phyloP scores from a whole-genome alignment of 37 sponge, comb jelly and placozoan genomes.

The Amphimedon queenslandica region DNA sequence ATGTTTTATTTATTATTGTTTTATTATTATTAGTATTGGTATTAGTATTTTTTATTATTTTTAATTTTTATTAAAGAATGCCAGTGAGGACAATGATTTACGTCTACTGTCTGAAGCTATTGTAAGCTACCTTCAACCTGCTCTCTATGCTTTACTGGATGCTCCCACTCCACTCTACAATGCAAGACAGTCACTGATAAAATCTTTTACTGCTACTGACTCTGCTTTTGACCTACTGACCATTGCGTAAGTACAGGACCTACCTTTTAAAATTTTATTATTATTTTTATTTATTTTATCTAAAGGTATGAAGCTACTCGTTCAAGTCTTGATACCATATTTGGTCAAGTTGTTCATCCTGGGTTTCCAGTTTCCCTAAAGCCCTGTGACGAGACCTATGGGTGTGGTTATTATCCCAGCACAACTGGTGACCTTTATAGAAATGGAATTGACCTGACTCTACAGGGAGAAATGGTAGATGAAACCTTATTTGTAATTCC shows the following conservation, averaged over 20 bases:
- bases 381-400: slow-evolving; percentile 43
- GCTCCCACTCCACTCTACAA: slow-evolving; percentile 9
- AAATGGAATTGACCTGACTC: slow-evolving; percentile 53
- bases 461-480: too few relatives aligned
- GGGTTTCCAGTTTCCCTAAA: slow-evolving; percentile 50
- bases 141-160: slow-evolving; percentile 11
- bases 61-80: too few relatives aligned
- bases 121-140: slow-evolving; percentile 12
- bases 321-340: slow-evolving; percentile 47
- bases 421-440: slow-evolving; percentile 36
- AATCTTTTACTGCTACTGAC: slow-evolving; percentile 13
- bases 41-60: too few relatives aligned
- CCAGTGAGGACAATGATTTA: background rate
- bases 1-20: too few relatives aligned
- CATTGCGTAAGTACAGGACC: slow-evolving; percentile 21
- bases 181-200: background rate
- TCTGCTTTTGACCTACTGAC: slow-evolving; percentile 23
- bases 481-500: background rate
- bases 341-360: slow-evolving; percentile 63
- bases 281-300: background rate
- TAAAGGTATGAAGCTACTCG: slow-evolving; percentile 63
- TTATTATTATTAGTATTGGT: too few relatives aligned
- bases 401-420: slow-evolving; percentile 77
- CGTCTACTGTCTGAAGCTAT: slow-evolving; percentile 9
- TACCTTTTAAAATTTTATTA: background rate